A percentile compares a stretch with the other conserved stretches of the same genome.
Conservation (phyloP, 2,797 vertebrate species). For the Potorous gilbertii region DNA sequence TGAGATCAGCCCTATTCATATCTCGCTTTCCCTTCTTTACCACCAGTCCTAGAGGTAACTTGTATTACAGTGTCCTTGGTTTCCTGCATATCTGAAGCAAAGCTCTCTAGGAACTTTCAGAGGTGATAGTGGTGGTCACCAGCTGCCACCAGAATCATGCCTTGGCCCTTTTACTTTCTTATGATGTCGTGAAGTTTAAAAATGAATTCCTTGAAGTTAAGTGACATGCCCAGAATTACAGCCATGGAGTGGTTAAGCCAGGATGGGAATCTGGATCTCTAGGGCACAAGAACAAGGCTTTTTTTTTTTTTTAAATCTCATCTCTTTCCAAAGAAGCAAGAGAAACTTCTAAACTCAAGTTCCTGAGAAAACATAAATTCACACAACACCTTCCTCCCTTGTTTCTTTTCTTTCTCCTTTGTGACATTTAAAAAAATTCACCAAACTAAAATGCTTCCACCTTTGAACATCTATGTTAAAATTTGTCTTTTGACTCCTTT, state of each 20-base stretch:
- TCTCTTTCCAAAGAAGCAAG: neutral
- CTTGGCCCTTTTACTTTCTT: neutral
- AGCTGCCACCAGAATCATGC: neutral
- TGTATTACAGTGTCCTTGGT: neutral
- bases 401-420: neutral
- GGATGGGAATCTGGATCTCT: neutral
- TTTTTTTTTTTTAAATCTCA: neutral
- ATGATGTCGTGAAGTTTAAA: neutral
- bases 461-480: neutral
- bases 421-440: neutral
- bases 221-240: neutral
- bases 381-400: neutral
- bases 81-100: neutral
- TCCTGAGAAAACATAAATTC: constrained; percentile 14
- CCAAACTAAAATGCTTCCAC: neutral
- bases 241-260: neutral
- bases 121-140: neutral
- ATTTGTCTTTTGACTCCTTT: neutral
- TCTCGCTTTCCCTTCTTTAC: neutral
- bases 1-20: neutral
- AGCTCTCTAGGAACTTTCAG: neutral
- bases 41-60: neutral
- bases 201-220: neutral
- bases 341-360: neutral
- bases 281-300: neutral